Conservation (phyloP, 2,113 vertebrate species). For the Megalops atlanticus region DNA sequence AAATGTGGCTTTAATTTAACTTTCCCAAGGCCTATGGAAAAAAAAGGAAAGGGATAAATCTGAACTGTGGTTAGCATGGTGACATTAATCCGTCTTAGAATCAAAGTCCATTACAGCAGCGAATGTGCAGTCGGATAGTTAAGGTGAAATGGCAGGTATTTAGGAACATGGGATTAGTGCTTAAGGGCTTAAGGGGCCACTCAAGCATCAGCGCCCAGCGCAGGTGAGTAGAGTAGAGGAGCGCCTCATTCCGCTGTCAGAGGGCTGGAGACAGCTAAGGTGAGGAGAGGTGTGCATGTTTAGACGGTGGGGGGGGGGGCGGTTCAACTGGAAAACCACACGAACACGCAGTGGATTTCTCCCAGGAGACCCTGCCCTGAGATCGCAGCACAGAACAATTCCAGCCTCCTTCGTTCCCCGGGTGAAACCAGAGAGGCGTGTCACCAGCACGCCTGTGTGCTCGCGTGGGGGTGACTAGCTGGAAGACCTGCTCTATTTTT, state of each 20-base stretch:
- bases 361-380: background rate
- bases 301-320: background rate
- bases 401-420: background rate
- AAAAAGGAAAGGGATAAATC: background rate
- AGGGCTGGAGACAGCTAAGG: background rate
- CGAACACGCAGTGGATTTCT: background rate
- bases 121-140: background rate
- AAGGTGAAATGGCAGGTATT: conserved; percentile 16
- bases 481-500: background rate
- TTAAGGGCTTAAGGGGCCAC: background rate
- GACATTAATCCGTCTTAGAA: conserved; percentile 24
- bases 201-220: background rate
- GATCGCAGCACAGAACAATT: conserved; percentile 1
- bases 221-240: background rate
- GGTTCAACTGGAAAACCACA: background rate
- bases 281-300: background rate
- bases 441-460: background rate
- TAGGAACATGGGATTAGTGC: conserved; percentile 14
- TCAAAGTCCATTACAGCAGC: background rate
- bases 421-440: background rate
- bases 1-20: background rate
- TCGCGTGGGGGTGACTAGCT: background rate
- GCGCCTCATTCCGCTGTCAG: background rate
- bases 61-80: background rate
- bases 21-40: background rate